These are phyloP conservation scores for Lacerta viridis DNA, from an alignment of 2,797 vertebrate genomes.

Conservation along the genomic window DNA sequence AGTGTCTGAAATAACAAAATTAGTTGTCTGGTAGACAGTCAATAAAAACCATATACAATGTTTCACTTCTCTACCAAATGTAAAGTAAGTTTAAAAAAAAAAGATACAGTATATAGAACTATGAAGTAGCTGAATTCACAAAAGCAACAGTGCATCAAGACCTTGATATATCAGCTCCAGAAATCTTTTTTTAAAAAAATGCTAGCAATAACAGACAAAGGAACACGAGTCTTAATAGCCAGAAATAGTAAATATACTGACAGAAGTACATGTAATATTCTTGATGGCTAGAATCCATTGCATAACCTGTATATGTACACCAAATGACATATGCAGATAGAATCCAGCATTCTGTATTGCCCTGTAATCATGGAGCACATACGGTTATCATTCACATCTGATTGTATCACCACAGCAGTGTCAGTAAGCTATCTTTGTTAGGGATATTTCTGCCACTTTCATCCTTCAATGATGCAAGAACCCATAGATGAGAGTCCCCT, in stretches of 20 bases:
- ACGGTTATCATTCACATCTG: constrained; percentile 13
- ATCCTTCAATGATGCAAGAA: neutral
- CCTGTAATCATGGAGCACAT: neutral
- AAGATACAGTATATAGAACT: neutral
- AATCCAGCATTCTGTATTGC: constrained; percentile 15
- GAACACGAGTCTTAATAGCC: neutral
- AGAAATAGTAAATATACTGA: neutral
- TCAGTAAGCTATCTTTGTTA: neutral
- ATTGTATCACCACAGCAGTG: neutral
- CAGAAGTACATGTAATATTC: neutral
- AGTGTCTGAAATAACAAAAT: neutral
- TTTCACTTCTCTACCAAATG: constrained; percentile 2
- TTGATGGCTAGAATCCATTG: neutral
- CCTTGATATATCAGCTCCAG: neutral
- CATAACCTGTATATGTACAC: neutral
- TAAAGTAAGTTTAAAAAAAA: neutral
- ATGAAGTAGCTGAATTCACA: neutral
- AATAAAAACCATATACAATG: neutral
- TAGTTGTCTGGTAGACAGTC: neutral
- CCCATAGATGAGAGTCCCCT: neutral
- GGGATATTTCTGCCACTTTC: neutral
- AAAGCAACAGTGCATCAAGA: neutral
- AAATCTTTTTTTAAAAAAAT: constrained; percentile 4
- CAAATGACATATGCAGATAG: neutral
- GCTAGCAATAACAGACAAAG: neutral